These are phyloP conservation scores for Acanthornis magna DNA, from an alignment of 2,797 vertebrate species.

Conservation along the genomic window DNA sequence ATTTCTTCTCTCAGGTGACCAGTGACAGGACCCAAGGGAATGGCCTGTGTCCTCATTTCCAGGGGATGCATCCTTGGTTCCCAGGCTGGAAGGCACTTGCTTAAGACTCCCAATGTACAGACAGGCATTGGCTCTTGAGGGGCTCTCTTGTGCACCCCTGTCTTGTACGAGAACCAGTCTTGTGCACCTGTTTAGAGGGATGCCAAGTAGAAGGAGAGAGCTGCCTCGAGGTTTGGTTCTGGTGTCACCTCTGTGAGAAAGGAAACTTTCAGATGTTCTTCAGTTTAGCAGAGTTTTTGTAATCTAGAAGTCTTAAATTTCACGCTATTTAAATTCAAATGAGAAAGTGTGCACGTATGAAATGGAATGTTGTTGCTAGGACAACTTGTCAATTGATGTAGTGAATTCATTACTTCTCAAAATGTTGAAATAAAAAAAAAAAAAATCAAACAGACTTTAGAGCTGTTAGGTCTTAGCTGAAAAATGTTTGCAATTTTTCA, in stretches of 20 bases:
- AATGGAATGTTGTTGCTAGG: background rate
- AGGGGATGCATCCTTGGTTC: background rate
- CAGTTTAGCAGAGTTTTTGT: background rate
- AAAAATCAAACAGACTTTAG: background rate
- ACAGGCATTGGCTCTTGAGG: accelerated
- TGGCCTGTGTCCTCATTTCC: background rate
- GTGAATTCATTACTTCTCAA: background rate
- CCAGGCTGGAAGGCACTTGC: background rate
- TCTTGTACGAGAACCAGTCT: background rate
- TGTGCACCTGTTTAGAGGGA: background rate
- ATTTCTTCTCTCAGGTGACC: background rate
- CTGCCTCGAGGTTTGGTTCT: background rate
- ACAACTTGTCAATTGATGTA: background rate
- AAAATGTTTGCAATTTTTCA: background rate
- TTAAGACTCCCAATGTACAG: too few relatives aligned
- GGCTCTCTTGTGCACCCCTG: background rate
- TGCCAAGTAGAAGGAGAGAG: background rate
- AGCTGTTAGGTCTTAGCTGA: background rate
- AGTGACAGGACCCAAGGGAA: background rate
- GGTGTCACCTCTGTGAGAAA: background rate
- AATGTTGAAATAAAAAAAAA: background rate
- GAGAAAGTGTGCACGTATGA: background rate
- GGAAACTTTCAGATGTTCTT: background rate
- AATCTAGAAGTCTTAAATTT: background rate
- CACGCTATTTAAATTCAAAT: background rate